A percentile compares a stretch with the other conserved stretches of the same genome.
Conservation (phyloP, 2,797 vertebrate genomes). For the Manis pentadactyla region DNA sequence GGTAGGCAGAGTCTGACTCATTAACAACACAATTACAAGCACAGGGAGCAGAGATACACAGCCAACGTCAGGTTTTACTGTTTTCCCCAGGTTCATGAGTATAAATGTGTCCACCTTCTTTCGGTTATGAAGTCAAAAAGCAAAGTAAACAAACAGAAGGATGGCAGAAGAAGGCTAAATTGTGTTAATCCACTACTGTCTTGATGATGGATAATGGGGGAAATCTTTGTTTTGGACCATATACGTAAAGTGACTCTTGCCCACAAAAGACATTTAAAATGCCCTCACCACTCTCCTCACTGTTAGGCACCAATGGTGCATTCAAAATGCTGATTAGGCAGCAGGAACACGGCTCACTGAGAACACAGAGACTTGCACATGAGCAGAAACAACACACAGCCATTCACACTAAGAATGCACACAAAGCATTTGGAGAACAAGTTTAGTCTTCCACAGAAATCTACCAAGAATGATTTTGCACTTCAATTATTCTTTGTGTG, state of each 20-base stretch:
- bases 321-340: background rate
- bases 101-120: background rate
- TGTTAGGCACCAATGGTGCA: background rate
- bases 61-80: background rate
- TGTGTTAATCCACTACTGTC: background rate
- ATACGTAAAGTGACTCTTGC: background rate
- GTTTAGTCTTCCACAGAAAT: background rate
- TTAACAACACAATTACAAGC: background rate
- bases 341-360: background rate
- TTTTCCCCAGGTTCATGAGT: background rate
- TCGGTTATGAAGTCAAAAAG: background rate
- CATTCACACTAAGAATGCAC: background rate
- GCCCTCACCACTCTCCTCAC: background rate
- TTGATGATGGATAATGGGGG: background rate
- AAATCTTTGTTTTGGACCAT: background rate
- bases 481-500: background rate
- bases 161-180: background rate
- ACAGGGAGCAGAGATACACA: background rate
- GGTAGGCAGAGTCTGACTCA: background rate
- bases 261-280: conserved; percentile 14
- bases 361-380: background rate
- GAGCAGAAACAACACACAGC: background rate
- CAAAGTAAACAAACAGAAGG: background rate
- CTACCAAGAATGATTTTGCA: background rate
- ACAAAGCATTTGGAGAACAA: background rate